Base-by-base conservation (phyloP, 1,140 invertebrate species). In the Drosophila watanabei region DNA sequence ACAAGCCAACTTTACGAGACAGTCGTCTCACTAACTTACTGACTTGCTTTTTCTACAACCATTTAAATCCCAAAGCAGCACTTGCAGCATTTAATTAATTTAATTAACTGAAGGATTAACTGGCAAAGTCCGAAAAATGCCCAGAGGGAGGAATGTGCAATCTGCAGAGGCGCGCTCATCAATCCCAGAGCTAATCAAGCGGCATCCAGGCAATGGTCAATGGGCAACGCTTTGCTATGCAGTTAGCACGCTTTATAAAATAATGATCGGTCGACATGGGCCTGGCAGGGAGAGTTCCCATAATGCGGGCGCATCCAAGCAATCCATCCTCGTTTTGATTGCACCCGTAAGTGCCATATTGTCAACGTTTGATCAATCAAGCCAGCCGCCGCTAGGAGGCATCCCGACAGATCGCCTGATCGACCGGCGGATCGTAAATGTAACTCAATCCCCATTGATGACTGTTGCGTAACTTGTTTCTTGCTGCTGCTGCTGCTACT, bases 261-360 rank as follows among this genome's bases (percentile, higher is more conserved):
- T 90, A 90, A 91, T 91, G 86, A 81, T 64, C 64, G 75, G 16
- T 30, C 18, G n/a, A 30, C 16, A n/a, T 46, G 48, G 28, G 28
- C 16, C 28, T 28, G 37, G 11, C 30, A 28, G 18, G 39, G 37
- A 16, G 54, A 46, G 46, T n/a, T 35, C 60, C 32, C 35, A 16
- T 57, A 61, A 39, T 65, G 76, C 49, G 62, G 52, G 48, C 48
- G 76, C 28, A 46, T 49, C 43, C 37, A 45, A 32, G 43, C 32
- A 45, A 79, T 75, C 41, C 54, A 51, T 61, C 54, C 48, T 63
- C 57, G 72, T 64, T 71, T 84, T 85, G 85, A 89, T 89, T 85
- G 85, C 82, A 85, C 85, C 85, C 85, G 86, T 86, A 90, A 86
- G 86, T 91, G 87, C 86, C 86, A 90, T 90, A 90, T 90, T 90